These are phyloP conservation scores for Hybos culiciformis DNA, from an alignment of 2,888 invertebrate genomes.

Conservation along the genomic window DNA sequence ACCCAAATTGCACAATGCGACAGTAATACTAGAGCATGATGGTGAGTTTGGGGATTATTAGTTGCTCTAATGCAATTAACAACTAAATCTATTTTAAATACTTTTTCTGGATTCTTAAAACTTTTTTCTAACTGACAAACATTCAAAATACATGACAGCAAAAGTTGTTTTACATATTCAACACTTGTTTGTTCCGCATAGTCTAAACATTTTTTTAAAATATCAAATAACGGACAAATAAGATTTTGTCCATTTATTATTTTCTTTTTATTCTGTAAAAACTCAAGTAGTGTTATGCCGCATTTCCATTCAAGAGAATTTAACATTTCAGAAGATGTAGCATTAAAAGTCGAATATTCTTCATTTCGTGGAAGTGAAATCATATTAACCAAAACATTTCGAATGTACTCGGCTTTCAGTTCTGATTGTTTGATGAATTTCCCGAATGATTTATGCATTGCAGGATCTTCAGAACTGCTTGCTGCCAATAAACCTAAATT, in stretches of 20 bases:
- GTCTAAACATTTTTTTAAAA: constrained; percentile 63
- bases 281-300: constrained; percentile 67
- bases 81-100: constrained; percentile 31
- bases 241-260: constrained; percentile 51
- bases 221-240: constrained; percentile 60
- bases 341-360: too few relatives aligned
- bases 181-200: constrained; percentile 69
- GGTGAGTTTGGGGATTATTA: constrained; percentile 89
- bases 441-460: too few relatives aligned
- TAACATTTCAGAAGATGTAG: too few relatives aligned
- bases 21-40: constrained; percentile 76
- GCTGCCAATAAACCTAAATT: too few relatives aligned
- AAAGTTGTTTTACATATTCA: constrained; percentile 80
- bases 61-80: constrained; percentile 84
- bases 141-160: constrained; percentile 62
- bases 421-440: too few relatives aligned
- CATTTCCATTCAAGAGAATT: constrained; percentile 61
- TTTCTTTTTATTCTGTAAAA: constrained; percentile 73
- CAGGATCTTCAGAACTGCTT: too few relatives aligned
- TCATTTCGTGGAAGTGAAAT: too few relatives aligned
- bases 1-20: constrained; percentile 63
- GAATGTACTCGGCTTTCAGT: too few relatives aligned
- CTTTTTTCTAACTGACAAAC: constrained; percentile 53
- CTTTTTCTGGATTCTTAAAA: constrained; percentile 35
- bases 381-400: too few relatives aligned